Base-by-base conservation (phyloP, 2,113 vertebrate genomes). In the Otolemur garnettii region DNA sequence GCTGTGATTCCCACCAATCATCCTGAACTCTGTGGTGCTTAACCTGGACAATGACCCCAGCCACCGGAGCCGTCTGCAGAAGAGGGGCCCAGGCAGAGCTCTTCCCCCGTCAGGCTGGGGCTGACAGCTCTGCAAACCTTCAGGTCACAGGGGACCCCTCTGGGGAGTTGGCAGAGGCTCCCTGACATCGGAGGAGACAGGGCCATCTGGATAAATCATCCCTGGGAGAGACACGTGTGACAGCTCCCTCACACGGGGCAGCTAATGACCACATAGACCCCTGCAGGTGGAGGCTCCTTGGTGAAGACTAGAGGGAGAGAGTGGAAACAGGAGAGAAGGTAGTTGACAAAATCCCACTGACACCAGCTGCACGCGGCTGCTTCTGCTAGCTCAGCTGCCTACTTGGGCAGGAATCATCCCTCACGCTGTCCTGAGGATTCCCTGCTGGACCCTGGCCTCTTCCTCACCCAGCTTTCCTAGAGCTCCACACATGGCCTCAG, bases 321-420 rank as follows among this genome's bases (percentile, higher is more conserved):
- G 21, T 18, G 33, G 21, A 21, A n/a, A 22, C 2, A 12, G 18
- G 13, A 22, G 21, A 21, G 28, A 4, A 0, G 2, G 33, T 1
- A 2, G 4, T 28, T 42, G 62, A 33, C 42, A 30, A 30, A 30
- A 77, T 3, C 0, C 62, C 3, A 0, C 2, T 1, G 0, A 10
- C 0, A 0, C 18, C 26, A 4, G 7, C 33, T 7, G 13, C 35
- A 24, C 19, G 3, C 13, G 14, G 14, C 26, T 35, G 50, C 53
- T 26, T 0, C 35, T 57, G 9, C 38, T 35, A 26, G 4, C 50
- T 19, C 18, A 0, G 22, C 45, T 6, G 1, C 50, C 83, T 2
- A 2, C n/a, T 10, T 8, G 0, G 17, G 33, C 60, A 53, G 30
- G 10, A 9, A 5, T 8, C 0, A 5, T 15, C 60, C 45, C 24